Percentiles rank a stretch among this genome's conserved stretches.
These are phyloP conservation scores for Acropora yongei DNA, from an alignment of 64 coral and sea anemone species.

Conservation along the genomic window DNA sequence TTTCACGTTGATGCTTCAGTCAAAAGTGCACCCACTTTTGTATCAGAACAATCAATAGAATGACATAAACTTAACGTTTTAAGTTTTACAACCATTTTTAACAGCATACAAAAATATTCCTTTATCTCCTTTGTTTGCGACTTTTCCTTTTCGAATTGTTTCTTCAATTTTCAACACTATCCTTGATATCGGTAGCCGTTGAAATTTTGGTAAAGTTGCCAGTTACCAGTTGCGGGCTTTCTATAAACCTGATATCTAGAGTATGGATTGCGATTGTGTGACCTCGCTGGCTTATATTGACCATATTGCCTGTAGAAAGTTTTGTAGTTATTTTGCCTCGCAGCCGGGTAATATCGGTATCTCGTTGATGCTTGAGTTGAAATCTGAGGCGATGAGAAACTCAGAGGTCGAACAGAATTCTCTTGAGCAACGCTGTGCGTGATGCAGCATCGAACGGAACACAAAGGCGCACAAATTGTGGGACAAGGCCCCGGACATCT, in stretches of 20 bases:
- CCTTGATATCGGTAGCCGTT: slow-evolving; percentile 28
- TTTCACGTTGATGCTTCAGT: no score
- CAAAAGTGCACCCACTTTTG: no score
- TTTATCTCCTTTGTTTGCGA: no score
- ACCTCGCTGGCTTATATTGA: neutral
- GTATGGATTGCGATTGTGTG: slow-evolving; percentile 15
- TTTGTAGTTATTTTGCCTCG: slow-evolving; percentile 18
- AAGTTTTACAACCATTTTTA: no score
- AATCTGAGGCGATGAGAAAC: neutral
- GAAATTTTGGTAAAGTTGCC: neutral
- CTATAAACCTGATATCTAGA: slow-evolving; percentile 10
- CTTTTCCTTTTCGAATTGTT: no score
- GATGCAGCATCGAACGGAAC: slow-evolving; percentile 63
- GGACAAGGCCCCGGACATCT: slow-evolving; percentile 60
- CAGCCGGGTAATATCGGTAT: slow-evolving; percentile 28
- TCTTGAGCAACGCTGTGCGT: neutral
- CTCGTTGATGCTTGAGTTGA: neutral
- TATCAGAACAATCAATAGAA: no score
- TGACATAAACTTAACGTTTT: no score
- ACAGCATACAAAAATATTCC: no score
- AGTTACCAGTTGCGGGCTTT: neutral
- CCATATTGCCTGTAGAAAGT: slow-evolving; percentile 19
- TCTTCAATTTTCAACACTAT: neutral
- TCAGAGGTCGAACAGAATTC: slow-evolving; percentile 16
- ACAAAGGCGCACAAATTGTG: slow-evolving; percentile 62